Base-by-base conservation (phyloP, 2,888 invertebrate genomes). In the Amphipyra berbera region DNA sequence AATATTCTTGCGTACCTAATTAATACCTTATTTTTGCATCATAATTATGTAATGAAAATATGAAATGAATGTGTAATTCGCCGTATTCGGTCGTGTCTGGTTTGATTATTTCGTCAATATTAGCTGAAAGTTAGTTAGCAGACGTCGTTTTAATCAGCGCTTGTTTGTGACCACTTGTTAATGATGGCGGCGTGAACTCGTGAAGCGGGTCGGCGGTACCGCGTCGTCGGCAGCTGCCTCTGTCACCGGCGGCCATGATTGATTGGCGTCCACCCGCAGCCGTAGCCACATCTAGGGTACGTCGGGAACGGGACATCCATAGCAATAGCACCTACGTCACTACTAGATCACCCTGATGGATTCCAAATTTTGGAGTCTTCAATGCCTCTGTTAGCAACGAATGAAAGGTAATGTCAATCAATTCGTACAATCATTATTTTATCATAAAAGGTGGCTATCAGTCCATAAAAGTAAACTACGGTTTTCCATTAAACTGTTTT, bases 201-300 rank as follows among this genome's bases (percentile, higher is more conserved):
- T 60, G 65, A 65, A 55, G 61, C 45, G 67, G 53, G 69, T 61
- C 59, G 50, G 35, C 47, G 61, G 50, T 55, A 57, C 49, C 45
- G 40, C 66, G 49, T 54, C 61, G 52, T 47, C 67, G 67, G 70
- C 84, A 82, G 82, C 82, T 82, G 84, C 62, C 72, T 63, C 68
- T 75, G 82, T 74, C 81, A 76, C 65, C 60, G 56, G 53, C 67
- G 66, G 64, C 64, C 78, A 81, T 86, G 86, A 86, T 86, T 86
- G 86, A 86, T 86, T 80, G 81, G 76, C 68, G 73, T 65, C 68
- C 81, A 73, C 69, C 76, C 83, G 64, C 72, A 69, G 61, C 63
- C 63, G 63, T 61, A 61, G 68, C 69, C 70, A 59, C 68, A 65
- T 61, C 62, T 66, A 71, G 62, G 57, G 46, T 47, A 66, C 65